Evolutionary conservation across 2,113 vertebrate species (phyloP).

Genomic region (Dendropsophus ebraccatus): DNA sequence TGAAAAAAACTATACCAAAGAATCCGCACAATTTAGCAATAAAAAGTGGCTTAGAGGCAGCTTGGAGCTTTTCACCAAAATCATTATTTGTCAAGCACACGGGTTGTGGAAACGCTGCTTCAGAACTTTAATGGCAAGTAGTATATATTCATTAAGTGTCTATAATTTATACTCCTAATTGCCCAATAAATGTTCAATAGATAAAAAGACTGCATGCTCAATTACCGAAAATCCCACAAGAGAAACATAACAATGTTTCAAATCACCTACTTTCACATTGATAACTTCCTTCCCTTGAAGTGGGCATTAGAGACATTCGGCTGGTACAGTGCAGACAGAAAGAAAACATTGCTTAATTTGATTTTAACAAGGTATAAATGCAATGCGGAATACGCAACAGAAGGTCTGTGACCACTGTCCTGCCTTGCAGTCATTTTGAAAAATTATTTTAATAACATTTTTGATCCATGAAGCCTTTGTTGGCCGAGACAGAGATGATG

Average conservation of each 20-base stretch:
- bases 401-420: background rate
- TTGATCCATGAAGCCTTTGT: constrained; percentile 13
- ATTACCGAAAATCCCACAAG: constrained; percentile 42
- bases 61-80: background rate
- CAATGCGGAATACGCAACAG: background rate
- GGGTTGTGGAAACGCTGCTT: background rate
- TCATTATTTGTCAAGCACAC: background rate
- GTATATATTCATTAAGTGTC: constrained; percentile 42
- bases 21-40: background rate
- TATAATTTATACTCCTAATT: constrained; percentile 43
- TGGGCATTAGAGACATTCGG: constrained; percentile 18
- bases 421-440: constrained; percentile 36
- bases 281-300: background rate
- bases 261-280: constrained; percentile 27
- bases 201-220: constrained; percentile 40
- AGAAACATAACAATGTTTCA: constrained; percentile 35
- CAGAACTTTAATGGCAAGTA: constrained; percentile 23
- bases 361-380: constrained; percentile 27
- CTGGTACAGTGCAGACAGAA: background rate
- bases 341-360: constrained; percentile 10
- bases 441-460: constrained; percentile 48
- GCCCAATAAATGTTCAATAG: constrained; percentile 35
- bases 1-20: background rate
- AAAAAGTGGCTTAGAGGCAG: background rate
- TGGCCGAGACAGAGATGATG: background rate